A percentile compares a stretch with the other conserved stretches of the same genome.
These are phyloP conservation scores for Ischnus inquisitorius DNA, from an alignment of 2,888 invertebrate genomes.

Conservation along the genomic window DNA sequence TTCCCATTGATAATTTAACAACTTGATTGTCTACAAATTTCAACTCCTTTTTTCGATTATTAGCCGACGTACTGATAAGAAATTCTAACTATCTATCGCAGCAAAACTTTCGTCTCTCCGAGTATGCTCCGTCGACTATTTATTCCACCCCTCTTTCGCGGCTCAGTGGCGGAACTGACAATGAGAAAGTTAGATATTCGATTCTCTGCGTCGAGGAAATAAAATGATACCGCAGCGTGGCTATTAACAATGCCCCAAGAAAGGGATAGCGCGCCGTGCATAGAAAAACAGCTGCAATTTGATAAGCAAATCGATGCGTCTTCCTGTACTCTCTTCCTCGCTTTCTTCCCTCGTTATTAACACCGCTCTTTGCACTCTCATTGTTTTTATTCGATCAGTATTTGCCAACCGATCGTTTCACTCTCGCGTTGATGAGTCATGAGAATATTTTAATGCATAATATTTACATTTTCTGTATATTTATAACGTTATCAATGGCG, in stretches of 20 bases:
- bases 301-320: slow-evolving; percentile 54
- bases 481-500: slow-evolving; percentile 19
- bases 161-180: slow-evolving; percentile 25
- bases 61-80: no score
- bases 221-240: background rate
- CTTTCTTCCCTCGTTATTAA: slow-evolving; percentile 6
- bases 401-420: slow-evolving; percentile 22
- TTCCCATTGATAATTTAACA: no score
- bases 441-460: slow-evolving; percentile 8
- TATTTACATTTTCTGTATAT: slow-evolving; percentile 10
- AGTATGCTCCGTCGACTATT: background rate
- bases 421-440: slow-evolving; percentile 32
- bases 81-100: background rate
- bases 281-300: slow-evolving; percentile 25
- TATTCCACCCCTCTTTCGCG: background rate
- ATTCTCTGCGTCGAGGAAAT: slow-evolving; percentile 16
- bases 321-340: slow-evolving; percentile 39
- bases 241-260: background rate
- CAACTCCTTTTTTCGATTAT: no score
- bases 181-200: slow-evolving; percentile 29
- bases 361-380: background rate
- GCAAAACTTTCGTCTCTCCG: background rate
- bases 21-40: no score
- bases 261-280: no score
- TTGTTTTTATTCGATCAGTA: background rate